Percentiles rank a stretch among this genome's conserved stretches.
These are phyloP conservation scores for Sebastes oblongus DNA, from an alignment of 2,797 vertebrate genomes.

Conservation along the genomic window DNA sequence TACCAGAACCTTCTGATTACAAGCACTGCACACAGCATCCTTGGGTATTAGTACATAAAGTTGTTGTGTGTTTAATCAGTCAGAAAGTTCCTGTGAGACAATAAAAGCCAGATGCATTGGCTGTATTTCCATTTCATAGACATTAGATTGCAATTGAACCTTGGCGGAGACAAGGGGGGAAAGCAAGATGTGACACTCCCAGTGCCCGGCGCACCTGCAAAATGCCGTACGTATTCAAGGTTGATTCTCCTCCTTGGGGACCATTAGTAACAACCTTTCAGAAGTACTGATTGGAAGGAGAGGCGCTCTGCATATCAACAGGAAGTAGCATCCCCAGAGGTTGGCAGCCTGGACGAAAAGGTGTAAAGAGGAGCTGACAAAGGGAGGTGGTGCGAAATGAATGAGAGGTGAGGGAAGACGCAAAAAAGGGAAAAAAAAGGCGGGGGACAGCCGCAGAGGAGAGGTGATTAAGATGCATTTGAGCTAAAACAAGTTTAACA, in stretches of 20 bases:
- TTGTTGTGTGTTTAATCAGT: slow-evolving; percentile 41
- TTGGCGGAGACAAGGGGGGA: slow-evolving; percentile 48
- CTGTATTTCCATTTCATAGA: slow-evolving; percentile 72
- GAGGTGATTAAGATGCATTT: slow-evolving; percentile 68
- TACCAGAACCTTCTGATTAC: slow-evolving; percentile 9
- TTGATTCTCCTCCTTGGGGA: slow-evolving; percentile 77
- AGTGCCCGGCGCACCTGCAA: slow-evolving; percentile 53
- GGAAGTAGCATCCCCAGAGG: slow-evolving; percentile 67
- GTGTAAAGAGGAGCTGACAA: slow-evolving; percentile 51
- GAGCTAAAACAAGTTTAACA: slow-evolving; percentile 56
- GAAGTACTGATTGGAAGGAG: slow-evolving; percentile 82
- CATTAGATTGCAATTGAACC: slow-evolving; percentile 59
- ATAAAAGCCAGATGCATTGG: slow-evolving; percentile 50
- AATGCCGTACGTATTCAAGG: slow-evolving; percentile 76
- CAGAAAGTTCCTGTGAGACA: slow-evolving; percentile 40
- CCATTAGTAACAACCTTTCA: slow-evolving; percentile 84
- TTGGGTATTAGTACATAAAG: slow-evolving; percentile 24
- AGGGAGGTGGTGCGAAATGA: slow-evolving; percentile 37
- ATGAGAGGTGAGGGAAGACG: slow-evolving; percentile 25
- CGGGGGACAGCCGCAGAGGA: slow-evolving; percentile 21
- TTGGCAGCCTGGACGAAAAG: slow-evolving; percentile 61
- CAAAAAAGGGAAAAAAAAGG: not conserved
- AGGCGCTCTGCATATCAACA: slow-evolving; percentile 83
- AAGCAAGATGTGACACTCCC: slow-evolving; percentile 64
- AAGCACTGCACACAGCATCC: slow-evolving; percentile 13